These are phyloP conservation scores for Leptarthrus brevirostris DNA, from an alignment of 2,888 invertebrate species.

Conservation along the genomic window DNA sequence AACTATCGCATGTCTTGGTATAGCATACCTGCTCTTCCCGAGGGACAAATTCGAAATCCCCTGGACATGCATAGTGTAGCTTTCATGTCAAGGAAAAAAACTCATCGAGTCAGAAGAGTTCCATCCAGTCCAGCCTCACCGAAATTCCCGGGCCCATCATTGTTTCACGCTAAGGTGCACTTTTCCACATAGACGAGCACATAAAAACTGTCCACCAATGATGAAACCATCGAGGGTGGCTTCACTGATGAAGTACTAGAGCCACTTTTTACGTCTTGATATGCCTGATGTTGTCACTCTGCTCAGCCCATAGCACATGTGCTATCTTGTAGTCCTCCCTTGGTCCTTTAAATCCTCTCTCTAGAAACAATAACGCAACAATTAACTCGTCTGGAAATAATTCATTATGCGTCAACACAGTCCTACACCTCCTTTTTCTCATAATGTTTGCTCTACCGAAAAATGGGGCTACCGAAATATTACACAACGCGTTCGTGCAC, in stretches of 20 bases:
- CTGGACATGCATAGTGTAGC: background rate
- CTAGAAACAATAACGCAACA: background rate
- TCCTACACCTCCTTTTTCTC: background rate
- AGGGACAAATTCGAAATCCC: background rate
- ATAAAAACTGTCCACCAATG: background rate
- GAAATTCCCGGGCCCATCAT: constrained; percentile 39
- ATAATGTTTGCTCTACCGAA: background rate
- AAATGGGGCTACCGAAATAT: background rate
- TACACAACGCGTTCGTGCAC: background rate
- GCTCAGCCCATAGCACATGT: background rate
- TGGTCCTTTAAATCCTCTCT: background rate
- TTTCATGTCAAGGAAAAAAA: background rate
- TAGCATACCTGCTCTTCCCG: background rate
- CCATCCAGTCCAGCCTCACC: background rate
- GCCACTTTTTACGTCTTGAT: background rate
- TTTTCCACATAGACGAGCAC: constrained; percentile 50
- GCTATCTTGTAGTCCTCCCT: background rate
- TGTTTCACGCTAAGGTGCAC: constrained; percentile 50
- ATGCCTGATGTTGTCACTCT: background rate
- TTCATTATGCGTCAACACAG: constrained; percentile 13
- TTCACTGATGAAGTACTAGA: background rate
- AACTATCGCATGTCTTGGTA: background rate
- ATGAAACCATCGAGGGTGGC: background rate
- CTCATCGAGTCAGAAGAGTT: background rate
- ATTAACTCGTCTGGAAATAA: constrained; percentile 9